Percentiles rank a stretch among this genome's conserved stretches.
These are phyloP conservation scores for Argyrosomus japonicus DNA, from an alignment of 2,113 vertebrate species.

Conservation along the genomic window DNA sequence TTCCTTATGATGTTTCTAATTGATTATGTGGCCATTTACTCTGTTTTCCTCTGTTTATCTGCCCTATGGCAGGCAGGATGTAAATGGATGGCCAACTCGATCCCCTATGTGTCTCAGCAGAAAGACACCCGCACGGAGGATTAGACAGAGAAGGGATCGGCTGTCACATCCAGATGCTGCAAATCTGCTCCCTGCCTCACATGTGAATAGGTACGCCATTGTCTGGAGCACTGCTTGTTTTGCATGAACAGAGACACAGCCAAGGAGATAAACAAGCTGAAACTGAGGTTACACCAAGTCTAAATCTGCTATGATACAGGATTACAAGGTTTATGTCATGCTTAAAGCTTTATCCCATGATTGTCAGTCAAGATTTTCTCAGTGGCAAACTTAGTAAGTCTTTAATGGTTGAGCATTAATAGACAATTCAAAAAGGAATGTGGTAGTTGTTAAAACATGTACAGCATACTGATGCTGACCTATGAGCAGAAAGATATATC, in stretches of 20 bases:
- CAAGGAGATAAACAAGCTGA: constrained; percentile 68
- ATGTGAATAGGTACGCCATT: constrained; percentile 73
- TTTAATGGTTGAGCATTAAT: constrained; percentile 63
- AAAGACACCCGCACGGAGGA: constrained; percentile 65
- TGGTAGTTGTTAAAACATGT: constrained; percentile 23
- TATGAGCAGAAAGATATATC: neutral
- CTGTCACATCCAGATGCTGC: constrained; percentile 72
- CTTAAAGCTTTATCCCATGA: constrained; percentile 73
- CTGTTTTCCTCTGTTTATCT: constrained; percentile 62
- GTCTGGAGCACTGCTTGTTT: constrained; percentile 68
- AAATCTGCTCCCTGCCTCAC: constrained; percentile 70
- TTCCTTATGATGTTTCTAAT: constrained; percentile 28
- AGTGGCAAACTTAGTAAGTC: constrained; percentile 60
- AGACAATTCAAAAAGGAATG: constrained; percentile 46
- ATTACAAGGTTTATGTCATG: constrained; percentile 79
- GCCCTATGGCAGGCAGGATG: constrained; percentile 60
- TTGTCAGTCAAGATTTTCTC: constrained; percentile 76
- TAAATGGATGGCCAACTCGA: constrained; percentile 69
- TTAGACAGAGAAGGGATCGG: constrained; percentile 66
- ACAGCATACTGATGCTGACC: constrained; percentile 27
- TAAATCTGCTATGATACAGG: constrained; percentile 75
- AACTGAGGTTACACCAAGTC: constrained; percentile 60
- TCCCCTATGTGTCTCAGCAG: constrained; percentile 63
- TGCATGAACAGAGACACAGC: constrained; percentile 61
- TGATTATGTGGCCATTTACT: constrained; percentile 43